Conservation (phyloP, 2,888 invertebrate species). For the Meteorus cinctellus region DNA sequence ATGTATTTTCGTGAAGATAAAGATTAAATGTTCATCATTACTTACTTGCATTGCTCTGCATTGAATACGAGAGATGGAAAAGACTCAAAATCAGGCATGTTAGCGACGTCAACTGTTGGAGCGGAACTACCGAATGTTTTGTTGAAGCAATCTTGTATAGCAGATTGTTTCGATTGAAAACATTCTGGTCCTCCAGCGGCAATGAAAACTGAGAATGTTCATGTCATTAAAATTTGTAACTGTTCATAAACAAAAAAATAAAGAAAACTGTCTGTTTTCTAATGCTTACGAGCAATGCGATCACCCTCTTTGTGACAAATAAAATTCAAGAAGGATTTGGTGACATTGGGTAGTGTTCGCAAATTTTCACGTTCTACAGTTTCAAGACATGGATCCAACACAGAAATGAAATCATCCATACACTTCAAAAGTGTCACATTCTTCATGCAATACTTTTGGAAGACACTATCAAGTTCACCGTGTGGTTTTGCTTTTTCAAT, state of each 20-base stretch:
- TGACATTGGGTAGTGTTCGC: constrained; percentile 79
- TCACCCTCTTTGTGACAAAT: constrained; percentile 88
- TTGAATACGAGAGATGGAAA: constrained; percentile 79
- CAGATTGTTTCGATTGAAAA: constrained; percentile 77
- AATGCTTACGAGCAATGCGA: constrained; percentile 83
- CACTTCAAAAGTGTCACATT: constrained; percentile 78
- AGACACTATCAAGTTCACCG: constrained; percentile 82
- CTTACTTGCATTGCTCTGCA: constrained; percentile 76
- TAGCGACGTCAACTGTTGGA: constrained; percentile 63
- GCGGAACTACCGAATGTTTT: constrained; percentile 76
- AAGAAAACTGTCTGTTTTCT: background rate
- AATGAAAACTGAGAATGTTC: constrained; percentile 79
- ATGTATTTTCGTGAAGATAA: constrained; percentile 2
- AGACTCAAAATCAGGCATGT: constrained; percentile 45
- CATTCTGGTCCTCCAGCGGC: constrained; percentile 89
- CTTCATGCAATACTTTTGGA: constrained; percentile 84
- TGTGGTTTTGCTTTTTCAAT: constrained; percentile 82
- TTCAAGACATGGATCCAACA: constrained; percentile 79
- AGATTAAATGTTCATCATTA: constrained; percentile 44
- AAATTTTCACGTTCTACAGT: constrained; percentile 78
- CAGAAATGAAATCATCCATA: constrained; percentile 76
- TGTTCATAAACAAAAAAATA: background rate
- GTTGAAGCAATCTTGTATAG: constrained; percentile 80
- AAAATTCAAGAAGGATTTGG: constrained; percentile 82
- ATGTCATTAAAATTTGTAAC: background rate